Evolutionary conservation across 2,888 invertebrate genomes (phyloP).

Genomic region (Tortricodes alternella): DNA sequence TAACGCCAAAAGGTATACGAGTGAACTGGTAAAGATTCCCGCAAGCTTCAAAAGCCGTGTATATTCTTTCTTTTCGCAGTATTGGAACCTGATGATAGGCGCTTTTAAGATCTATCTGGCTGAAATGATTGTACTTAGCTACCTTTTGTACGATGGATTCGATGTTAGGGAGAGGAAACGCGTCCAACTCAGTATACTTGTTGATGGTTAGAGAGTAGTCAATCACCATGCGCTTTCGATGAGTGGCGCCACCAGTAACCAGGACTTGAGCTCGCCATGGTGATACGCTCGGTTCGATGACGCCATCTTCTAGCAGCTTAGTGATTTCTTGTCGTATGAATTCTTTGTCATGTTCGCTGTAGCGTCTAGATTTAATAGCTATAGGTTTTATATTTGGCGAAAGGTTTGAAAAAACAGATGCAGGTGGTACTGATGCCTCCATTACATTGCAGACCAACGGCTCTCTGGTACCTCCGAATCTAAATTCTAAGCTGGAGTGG

Average conservation of each 20-base stretch:
- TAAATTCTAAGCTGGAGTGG: too few species aligned
- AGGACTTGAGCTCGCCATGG: not conserved
- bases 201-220: not conserved
- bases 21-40: too few species aligned
- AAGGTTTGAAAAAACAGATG: constrained; percentile 29
- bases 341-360: not conserved
- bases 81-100: not conserved
- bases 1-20: too few species aligned
- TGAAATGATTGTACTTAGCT: not conserved
- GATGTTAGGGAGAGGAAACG: not conserved
- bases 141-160: not conserved
- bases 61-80: not conserved
- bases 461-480: too few species aligned
- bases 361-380: not conserved
- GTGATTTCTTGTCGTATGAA: not conserved
- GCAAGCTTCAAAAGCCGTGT: too few species aligned
- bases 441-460: not conserved
- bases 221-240: not conserved
- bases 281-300: not conserved
- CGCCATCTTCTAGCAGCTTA: not conserved
- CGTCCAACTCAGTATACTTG: not conserved
- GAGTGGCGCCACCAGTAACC: not conserved
- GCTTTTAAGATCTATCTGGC: not conserved
- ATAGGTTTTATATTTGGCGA: not conserved
- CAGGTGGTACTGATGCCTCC: constrained; percentile 29